Evolutionary conservation across 2,113 vertebrate species (phyloP), one percentile per base, ranked within the genome.

Genomic region (Silurus asotus): DNA sequence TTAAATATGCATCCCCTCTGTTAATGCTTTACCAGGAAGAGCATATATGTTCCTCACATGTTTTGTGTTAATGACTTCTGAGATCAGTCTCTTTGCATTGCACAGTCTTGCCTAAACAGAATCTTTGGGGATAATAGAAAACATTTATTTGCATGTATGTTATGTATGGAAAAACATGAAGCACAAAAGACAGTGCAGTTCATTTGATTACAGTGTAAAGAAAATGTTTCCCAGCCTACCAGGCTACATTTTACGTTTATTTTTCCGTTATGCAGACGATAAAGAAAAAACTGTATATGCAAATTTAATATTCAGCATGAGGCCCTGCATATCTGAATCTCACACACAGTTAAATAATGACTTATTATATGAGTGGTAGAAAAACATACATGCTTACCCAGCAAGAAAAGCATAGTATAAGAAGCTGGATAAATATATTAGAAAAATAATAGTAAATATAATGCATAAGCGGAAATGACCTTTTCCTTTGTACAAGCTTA

Each of bases 81-180:
- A 83, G 58, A 84, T 85, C 78, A 58, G 20, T 59, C 45, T 61
- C 62, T 89, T 82, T 67, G 37, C 84, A 80, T 65, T 53, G 51
- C 74, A 64, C 65, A 61, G 67, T 37, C 45, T 87, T 89, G 53
- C 59, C 74, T 91, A 88, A 90, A 92, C 88, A 86, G 87, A 17
- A 28, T 87, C 48, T 89, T 83, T 89, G 81, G 84, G 82, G 25
- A 79, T 79, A 79, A 79, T 5, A 37, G 55, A 62, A 48, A 17
- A 62, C 23, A 45, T 62, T 17, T 81, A 13, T 55, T 53, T 78
- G 55, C n/a, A 78, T 23, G 58, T 45, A 23, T 61, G 19, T 62
- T 49, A 14, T 28, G 17, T 81, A 23, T 48, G 78, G 28, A 62
- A 1, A 62, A 23, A 62, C 14, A 10, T 80, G 1, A 61, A 13